Evolutionary conservation across 2,888 invertebrate genomes (phyloP), one percentile per base, ranked within the genome.

Genomic region (Cantharis flavilabris): DNA sequence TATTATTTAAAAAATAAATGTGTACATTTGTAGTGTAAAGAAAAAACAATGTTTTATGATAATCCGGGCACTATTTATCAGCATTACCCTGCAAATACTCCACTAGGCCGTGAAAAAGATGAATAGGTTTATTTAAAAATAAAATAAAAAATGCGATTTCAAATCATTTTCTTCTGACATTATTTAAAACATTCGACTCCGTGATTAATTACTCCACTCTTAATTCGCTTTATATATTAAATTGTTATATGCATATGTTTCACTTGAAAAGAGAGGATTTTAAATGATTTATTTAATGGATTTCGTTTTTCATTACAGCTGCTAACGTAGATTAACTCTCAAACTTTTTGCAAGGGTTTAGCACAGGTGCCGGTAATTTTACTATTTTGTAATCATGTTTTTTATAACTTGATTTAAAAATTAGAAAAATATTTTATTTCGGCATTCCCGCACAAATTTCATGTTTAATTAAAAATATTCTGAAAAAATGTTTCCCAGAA

Each of bases 121-220:
- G 84, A 82, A 85, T 84, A 84, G 83, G 78, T 79, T 77, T 82
- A 83, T 85, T 84, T 82, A 80, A 83, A 85, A 86, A 49, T 49
- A 86, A 86, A 86, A 85, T 67, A 67, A 85, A 30, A 84, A 86
- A 86, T 85, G 85, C 84, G 84, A 85, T 85, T 86, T 82, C 83
- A 82, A 84, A 85, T 86, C 85, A 84, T 85, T 85, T 84, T 84
- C 82, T 84, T 84, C 84, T 83, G 84, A 85, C 85, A 85, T 83
- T 85, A 85, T 86, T 86, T 86, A 85, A 86, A 86, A 85, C 83
- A 83, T 83, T 83, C 78, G 72, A 73, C 76, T 73, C 73, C 30
- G 73, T 84, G 84, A 84, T 84, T 84, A 84, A 84, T 84, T 83
- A 79, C 79, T 76, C 78, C 77, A 79, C 74, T 79, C 81, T 79